phyloP scores from a whole-genome alignment of 2,113 vertebrate species.

The Pelvicachromis taeniatus region DNA sequence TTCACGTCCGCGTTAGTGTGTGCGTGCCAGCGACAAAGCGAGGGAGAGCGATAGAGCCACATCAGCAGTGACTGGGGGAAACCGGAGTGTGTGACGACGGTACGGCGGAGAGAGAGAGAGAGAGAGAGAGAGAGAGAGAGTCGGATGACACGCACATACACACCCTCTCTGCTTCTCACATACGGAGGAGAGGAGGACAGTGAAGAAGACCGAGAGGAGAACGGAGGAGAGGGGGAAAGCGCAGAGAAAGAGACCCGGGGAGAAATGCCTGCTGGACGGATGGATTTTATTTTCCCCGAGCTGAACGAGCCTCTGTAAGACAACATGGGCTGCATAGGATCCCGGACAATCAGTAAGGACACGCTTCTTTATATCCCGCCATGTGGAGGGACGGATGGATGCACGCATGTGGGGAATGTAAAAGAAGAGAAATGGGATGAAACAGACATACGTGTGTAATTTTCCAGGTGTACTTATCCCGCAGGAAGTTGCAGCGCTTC shows the following conservation, averaged over 20 bases:
- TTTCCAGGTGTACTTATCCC: not conserved
- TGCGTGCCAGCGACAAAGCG: not conserved
- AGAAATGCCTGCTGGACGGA: slow-evolving; percentile 67
- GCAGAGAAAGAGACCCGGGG: not conserved
- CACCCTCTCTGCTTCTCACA: slow-evolving; percentile 27
- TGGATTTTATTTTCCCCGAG: slow-evolving; percentile 62
- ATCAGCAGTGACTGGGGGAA: not conserved
- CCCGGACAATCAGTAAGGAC: slow-evolving; percentile 77
- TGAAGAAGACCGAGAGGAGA: slow-evolving; percentile 16
- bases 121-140: not conserved
- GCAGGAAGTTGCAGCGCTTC: not conserved
- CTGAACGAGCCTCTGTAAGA: slow-evolving; percentile 64
- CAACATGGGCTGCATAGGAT: slow-evolving; percentile 80
- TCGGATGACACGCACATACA: slow-evolving; percentile 31
- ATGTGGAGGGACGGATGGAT: slow-evolving; percentile 8
- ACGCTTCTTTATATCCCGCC: not conserved
- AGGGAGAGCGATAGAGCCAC: not conserved
- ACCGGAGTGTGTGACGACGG: slow-evolving; percentile 1
- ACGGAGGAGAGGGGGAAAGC: not conserved
- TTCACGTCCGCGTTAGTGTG: not conserved
- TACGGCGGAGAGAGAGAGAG: not conserved
- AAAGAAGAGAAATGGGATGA: not conserved
- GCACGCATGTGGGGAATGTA: not conserved
- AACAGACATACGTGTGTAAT: not conserved
- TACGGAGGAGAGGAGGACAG: slow-evolving; percentile 40